Conservation (phyloP, 92 coral and sea anemone genomes). For the Phenganax marumi region DNA sequence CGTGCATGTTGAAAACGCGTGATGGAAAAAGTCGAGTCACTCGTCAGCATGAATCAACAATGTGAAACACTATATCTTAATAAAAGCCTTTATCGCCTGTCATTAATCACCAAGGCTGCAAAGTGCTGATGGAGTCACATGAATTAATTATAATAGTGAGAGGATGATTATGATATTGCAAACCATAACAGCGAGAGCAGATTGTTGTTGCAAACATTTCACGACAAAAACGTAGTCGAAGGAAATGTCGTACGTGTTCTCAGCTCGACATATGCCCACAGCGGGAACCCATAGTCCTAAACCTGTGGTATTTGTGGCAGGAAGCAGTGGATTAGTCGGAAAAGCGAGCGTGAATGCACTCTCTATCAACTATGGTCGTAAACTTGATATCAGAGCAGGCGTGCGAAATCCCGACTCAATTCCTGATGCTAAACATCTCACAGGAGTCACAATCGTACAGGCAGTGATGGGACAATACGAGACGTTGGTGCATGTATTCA, state of each 20-base stretch:
- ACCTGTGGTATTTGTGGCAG: slow-evolving; percentile 63
- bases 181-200: background rate
- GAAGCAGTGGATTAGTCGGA: slow-evolving; percentile 64
- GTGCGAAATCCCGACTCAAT: slow-evolving; percentile 53
- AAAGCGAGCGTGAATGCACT: slow-evolving; percentile 60
- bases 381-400: slow-evolving; percentile 63
- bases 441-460: slow-evolving; percentile 58
- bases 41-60: background rate
- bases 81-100: background rate
- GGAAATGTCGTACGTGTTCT: slow-evolving; percentile 23
- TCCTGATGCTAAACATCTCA: slow-evolving; percentile 24
- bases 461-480: slow-evolving; percentile 68
- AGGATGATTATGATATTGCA: background rate
- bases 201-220: slow-evolving; percentile 15
- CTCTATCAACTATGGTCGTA: slow-evolving; percentile 47
- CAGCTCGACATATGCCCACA: slow-evolving; percentile 26
- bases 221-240: no score
- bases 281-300: slow-evolving; percentile 40
- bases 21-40: background rate
- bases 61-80: background rate
- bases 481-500: slow-evolving; percentile 36
- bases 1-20: background rate
- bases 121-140: background rate
- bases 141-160: background rate
- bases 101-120: background rate